Evolutionary conservation across 2,113 vertebrate genomes (phyloP).

Genomic region (Etheostoma cragini): DNA sequence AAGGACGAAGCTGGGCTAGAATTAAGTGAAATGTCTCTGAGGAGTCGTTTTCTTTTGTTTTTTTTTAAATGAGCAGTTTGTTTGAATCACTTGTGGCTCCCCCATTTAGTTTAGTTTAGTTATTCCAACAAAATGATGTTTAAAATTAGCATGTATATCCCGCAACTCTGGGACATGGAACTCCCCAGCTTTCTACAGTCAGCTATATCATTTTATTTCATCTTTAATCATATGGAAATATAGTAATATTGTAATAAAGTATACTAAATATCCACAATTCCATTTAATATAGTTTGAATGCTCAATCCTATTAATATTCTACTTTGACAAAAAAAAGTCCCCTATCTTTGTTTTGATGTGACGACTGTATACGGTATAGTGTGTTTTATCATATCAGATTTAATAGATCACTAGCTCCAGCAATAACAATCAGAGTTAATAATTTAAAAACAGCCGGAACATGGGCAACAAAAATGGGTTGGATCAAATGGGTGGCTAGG

Average conservation of each 20-base stretch:
- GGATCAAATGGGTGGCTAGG: constrained; percentile 1
- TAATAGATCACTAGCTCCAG: not conserved
- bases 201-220: not conserved
- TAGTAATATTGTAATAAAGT: no score
- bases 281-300: not conserved
- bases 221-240: not conserved
- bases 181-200: not conserved
- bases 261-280: not conserved
- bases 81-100: not conserved
- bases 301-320: constrained; percentile 19
- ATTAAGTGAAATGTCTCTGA: not conserved
- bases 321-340: constrained; percentile 7
- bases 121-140: constrained; percentile 8
- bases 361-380: not conserved
- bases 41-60: not conserved
- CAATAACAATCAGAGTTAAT: not conserved
- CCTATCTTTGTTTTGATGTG: constrained; percentile 14
- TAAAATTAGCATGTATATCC: constrained; percentile 13
- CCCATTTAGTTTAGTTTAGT: not conserved
- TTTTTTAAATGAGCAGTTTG: constrained; percentile 20
- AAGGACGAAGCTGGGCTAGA: not conserved
- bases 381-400: constrained; percentile 37
- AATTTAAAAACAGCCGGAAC: not conserved
- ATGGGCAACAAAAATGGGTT: not conserved
- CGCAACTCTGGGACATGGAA: not conserved